A percentile compares a stretch with the other conserved stretches of the same genome.
Conservation (phyloP, 2,113 vertebrate genomes). For the chimpanzee (Pan troglodytes) region DNA sequence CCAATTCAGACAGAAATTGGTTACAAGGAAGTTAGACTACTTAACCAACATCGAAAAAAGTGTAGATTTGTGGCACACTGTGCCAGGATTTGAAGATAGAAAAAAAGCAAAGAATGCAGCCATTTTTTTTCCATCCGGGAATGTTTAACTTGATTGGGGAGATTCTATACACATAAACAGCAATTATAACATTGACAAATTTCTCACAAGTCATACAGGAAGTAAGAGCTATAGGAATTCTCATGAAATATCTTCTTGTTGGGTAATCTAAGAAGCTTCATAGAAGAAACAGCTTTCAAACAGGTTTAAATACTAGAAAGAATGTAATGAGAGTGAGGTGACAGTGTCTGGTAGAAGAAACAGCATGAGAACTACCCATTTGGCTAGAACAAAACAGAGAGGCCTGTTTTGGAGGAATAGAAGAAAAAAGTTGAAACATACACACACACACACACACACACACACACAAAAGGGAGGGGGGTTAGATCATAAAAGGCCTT, state of each 20-base stretch:
- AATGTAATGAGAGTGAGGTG: not conserved
- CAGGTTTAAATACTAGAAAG: not conserved
- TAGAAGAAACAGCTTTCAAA: not conserved
- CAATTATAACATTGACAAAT: not conserved
- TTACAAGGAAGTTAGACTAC: not conserved
- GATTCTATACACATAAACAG: not conserved
- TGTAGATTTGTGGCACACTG: not conserved
- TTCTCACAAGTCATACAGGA: not conserved
- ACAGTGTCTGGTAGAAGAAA: not conserved
- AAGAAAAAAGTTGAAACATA: not conserved
- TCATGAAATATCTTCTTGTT: not conserved
- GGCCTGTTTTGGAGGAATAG: not conserved
- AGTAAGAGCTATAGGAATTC: not conserved
- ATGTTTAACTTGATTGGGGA: not conserved
- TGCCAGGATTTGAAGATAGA: not conserved
- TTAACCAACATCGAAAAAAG: slow-evolving; percentile 22
- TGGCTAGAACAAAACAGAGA: not conserved
- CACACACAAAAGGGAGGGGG: not conserved
- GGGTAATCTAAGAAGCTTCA: not conserved
- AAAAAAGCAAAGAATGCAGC: not conserved
- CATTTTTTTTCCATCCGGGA: not conserved
- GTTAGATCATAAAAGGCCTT: not conserved
- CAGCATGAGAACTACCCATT: not conserved
- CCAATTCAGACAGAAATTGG: not conserved
- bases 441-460: too few relatives aligned